Evolutionary conservation across 2,113 vertebrate genomes (phyloP), one percentile per base, ranked within the genome.

Genomic region (Cyphomyrus plagiostoma): DNA sequence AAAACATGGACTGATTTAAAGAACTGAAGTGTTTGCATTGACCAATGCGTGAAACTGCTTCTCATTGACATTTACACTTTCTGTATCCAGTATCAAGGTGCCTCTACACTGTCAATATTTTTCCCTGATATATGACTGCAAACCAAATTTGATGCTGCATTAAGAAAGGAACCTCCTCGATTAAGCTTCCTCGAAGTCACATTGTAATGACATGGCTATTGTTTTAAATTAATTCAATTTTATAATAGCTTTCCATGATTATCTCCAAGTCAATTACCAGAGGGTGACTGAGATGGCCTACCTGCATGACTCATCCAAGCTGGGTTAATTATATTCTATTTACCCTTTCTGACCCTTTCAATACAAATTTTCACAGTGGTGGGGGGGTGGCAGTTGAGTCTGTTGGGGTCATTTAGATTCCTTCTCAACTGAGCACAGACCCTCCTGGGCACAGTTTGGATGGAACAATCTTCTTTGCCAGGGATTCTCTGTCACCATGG

Each of bases 181-280:
- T 52, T 87, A 35, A 50, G 50, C 48, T 30, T 53, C 23, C 35
- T 53, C 17, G 48, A 87, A 21, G 85, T 87, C 30, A 87, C 49
- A 56, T 39, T 42, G 85, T 52, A 87, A 56, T 53, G 17, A 48
- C 85, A 39, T 17, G 15, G 85, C 26, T 53, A 35, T 53, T 52
- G 85, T 87, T 87, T 87, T 56, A 52, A 52, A 53, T 87, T 53
- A 87, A 53, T 87, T 87, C 26, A 56, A 87, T 50, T 56, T 53
- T 48, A 21, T 53, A 87, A 87, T 53, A 53, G 49, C 26, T 87
- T 87, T 87, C 50, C 50, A 53, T 87, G 26, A 87, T 87, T 86
- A 86, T 52, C 84, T 50, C 49, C 82, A 13, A 84, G 84, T 86
- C 84, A 49, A 86, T 87, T 87, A 53, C n/a, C 50, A 87, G 26